Percentiles rank a stretch among this genome's conserved stretches.
phyloP scores from a whole-genome alignment of 2,113 vertebrate genomes.

The Cynopterus brachyotis region DNA sequence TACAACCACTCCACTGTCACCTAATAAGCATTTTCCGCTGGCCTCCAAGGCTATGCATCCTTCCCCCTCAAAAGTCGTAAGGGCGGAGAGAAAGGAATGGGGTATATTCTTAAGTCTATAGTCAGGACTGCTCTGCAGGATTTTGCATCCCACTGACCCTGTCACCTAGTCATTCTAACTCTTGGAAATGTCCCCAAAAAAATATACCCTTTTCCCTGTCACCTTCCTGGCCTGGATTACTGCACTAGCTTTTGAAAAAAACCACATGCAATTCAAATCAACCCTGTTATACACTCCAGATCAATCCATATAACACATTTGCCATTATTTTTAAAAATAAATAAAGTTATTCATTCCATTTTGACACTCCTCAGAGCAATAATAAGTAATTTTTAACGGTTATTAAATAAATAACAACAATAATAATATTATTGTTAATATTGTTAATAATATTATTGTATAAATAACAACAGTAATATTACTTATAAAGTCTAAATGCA shows the following conservation, averaged over 20 bases:
- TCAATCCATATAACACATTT: neutral
- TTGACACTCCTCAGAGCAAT: neutral
- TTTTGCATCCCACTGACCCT: neutral
- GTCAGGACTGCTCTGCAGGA: neutral
- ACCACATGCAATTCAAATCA: neutral
- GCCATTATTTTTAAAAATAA: neutral
- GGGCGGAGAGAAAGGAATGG: neutral
- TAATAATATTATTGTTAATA: too few species aligned
- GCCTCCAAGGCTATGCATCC: accelerated
- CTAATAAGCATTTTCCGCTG: neutral
- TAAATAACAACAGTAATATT: neutral
- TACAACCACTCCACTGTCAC: neutral
- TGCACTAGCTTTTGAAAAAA: neutral
- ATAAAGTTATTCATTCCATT: neutral
- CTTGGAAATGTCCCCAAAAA: neutral
- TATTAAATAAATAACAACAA: neutral
- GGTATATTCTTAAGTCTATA: neutral
- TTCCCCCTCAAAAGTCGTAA: neutral
- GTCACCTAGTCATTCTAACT: neutral
- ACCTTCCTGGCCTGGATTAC: neutral
- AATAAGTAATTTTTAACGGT: neutral
- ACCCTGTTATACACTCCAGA: neutral
- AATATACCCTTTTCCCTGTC: neutral
- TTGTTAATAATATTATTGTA: neutral
- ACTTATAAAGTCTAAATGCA: neutral